Conservation (phyloP, 2,797 vertebrate genomes). For the Spondyliosoma cantharus region DNA sequence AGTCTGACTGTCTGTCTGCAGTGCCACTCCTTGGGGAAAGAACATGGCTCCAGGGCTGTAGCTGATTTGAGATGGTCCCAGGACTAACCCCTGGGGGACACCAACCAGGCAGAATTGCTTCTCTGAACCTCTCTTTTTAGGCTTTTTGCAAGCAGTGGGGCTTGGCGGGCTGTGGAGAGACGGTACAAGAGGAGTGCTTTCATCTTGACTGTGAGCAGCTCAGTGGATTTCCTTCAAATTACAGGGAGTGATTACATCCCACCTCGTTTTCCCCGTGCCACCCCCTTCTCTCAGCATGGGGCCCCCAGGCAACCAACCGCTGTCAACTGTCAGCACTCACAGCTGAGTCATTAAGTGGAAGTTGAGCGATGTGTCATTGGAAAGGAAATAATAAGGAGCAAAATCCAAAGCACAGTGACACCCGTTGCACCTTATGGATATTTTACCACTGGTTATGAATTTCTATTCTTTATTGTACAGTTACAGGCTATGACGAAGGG, state of each 20-base stretch:
- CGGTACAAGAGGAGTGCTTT: slow-evolving; percentile 71
- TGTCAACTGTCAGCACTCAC: slow-evolving; percentile 74
- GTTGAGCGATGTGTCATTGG: slow-evolving; percentile 70
- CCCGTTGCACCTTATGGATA: slow-evolving; percentile 31
- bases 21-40: slow-evolving; percentile 77
- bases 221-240: slow-evolving; percentile 83
- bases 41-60: slow-evolving; percentile 81
- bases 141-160: slow-evolving; percentile 69
- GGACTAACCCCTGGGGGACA: slow-evolving; percentile 76
- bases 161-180: slow-evolving; percentile 62
- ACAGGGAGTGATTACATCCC: slow-evolving; percentile 81
- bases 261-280: slow-evolving; percentile 67
- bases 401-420: slow-evolving; percentile 57
- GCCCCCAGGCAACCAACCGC: slow-evolving; percentile 65
- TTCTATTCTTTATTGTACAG: slow-evolving; percentile 22
- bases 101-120: slow-evolving; percentile 73
- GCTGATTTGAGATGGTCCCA: slow-evolving; percentile 80
- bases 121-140: slow-evolving; percentile 74
- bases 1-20: slow-evolving; percentile 79
- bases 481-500: slow-evolving; percentile 25
- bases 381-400: slow-evolving; percentile 73
- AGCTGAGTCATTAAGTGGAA: slow-evolving; percentile 77
- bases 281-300: slow-evolving; percentile 56
- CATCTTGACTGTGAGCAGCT: slow-evolving; percentile 75
- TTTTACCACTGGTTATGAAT: slow-evolving; percentile 45